These are phyloP conservation scores for Erynnis tages DNA, from an alignment of 2,888 invertebrate species.

Conservation along the genomic window DNA sequence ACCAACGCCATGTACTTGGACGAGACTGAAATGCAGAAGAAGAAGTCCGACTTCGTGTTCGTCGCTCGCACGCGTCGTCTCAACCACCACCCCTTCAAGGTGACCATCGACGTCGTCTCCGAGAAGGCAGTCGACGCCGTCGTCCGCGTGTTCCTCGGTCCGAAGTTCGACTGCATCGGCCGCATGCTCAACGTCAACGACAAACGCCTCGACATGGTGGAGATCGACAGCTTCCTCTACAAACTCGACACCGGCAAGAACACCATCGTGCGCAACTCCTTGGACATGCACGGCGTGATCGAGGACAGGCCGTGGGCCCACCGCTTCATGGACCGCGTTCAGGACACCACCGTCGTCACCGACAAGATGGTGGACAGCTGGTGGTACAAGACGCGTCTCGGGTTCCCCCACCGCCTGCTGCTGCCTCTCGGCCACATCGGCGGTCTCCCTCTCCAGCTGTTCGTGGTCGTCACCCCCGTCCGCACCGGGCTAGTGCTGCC, in stretches of 20 bases:
- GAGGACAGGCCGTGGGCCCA: constrained; percentile 81
- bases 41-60: constrained; percentile 68
- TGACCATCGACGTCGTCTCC: constrained; percentile 79
- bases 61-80: constrained; percentile 83
- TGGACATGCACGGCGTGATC: constrained; percentile 83
- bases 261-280: constrained; percentile 85
- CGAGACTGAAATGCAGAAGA: constrained; percentile 69
- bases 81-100: constrained; percentile 84
- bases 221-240: constrained; percentile 79
- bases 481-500: constrained; percentile 71
- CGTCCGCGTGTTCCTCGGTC: constrained; percentile 86
- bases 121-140: constrained; percentile 82
- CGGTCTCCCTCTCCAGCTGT: constrained; percentile 84
- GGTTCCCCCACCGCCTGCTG: constrained; percentile 86
- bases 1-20: constrained; percentile 82
- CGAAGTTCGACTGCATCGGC: constrained; percentile 85
- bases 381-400: constrained; percentile 76
- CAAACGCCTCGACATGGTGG: constrained; percentile 69
- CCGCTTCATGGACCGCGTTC: constrained; percentile 42
- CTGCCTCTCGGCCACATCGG: constrained; percentile 85
- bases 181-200: constrained; percentile 75
- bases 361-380: constrained; percentile 78
- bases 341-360: constrained; percentile 65
- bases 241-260: constrained; percentile 85
- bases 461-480: constrained; percentile 82